Percentiles rank a stretch among this genome's conserved stretches.
Evolutionary conservation across 2,113 vertebrate genomes (phyloP).

Genomic region (Sapajus apella): DNA sequence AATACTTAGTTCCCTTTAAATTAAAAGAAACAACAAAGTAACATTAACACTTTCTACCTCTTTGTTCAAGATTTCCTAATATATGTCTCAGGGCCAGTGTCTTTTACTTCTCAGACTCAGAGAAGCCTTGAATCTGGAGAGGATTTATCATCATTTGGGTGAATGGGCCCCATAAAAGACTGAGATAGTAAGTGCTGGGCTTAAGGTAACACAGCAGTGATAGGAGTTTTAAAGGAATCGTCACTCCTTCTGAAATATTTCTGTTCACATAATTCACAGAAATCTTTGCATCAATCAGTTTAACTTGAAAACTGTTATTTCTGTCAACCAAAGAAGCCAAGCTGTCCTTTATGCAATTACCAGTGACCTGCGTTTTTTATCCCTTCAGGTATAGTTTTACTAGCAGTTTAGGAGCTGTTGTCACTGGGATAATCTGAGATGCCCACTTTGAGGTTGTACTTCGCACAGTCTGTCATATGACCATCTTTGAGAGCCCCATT

Average conservation of each 20-base stretch:
- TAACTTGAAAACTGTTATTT: conserved; percentile 31
- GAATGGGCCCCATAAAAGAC: neutral
- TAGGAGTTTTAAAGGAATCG: neutral
- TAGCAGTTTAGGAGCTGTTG: neutral
- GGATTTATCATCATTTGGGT: neutral
- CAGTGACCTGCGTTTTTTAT: neutral
- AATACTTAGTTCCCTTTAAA: neutral
- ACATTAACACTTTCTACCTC: neutral
- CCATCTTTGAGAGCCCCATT: neutral
- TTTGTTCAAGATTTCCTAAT: neutral
- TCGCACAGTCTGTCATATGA: neutral
- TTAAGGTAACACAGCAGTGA: neutral
- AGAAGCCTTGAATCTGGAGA: neutral
- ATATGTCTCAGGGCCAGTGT: neutral
- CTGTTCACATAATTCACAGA: neutral
- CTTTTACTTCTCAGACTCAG: neutral
- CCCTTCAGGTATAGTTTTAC: neutral
- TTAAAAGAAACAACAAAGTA: neutral
- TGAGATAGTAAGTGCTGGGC: neutral
- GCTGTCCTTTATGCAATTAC: neutral
- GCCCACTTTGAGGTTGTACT: neutral
- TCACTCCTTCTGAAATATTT: neutral
- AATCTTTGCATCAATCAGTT: conserved; percentile 25
- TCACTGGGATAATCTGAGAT: neutral
- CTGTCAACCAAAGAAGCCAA: neutral